Conservation (phyloP, 2,888 invertebrate species). For the Acanthopleura granulata region DNA sequence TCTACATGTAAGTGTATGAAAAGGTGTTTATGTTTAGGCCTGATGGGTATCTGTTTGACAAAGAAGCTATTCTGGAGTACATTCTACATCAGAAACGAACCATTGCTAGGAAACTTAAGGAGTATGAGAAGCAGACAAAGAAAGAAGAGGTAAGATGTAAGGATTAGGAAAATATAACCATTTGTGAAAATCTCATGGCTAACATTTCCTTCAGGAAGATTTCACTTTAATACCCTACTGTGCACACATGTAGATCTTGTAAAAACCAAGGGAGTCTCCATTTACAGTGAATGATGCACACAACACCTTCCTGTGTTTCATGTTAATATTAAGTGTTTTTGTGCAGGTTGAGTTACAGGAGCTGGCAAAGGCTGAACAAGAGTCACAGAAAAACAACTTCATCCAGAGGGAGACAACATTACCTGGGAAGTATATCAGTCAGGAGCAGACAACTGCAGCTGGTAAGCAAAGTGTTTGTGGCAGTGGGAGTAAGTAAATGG, state of each 20-base stretch:
- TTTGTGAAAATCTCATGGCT: no score
- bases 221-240: no score
- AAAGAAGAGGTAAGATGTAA: slow-evolving; percentile 76
- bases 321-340: neutral
- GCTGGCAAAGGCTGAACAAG: slow-evolving; percentile 80
- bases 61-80: slow-evolving; percentile 95
- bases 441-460: neutral
- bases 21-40: slow-evolving; percentile 70
- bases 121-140: slow-evolving; percentile 89
- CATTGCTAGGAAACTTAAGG: slow-evolving; percentile 88
- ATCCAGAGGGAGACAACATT: slow-evolving; percentile 38
- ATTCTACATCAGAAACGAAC: slow-evolving; percentile 95
- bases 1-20: neutral
- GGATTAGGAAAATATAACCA: no score
- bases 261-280: no score
- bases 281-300: neutral
- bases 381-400: slow-evolving; percentile 68
- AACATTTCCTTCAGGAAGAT: no score
- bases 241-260: no score
- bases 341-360: slow-evolving; percentile 75
- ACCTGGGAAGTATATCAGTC: slow-evolving; percentile 20
- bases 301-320: neutral
- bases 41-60: slow-evolving; percentile 96
- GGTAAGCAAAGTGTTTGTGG: no score
- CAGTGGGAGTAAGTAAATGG: no score